Conservation (phyloP, 2,888 invertebrate species). For the Thysanoteuthis rhombus region DNA sequence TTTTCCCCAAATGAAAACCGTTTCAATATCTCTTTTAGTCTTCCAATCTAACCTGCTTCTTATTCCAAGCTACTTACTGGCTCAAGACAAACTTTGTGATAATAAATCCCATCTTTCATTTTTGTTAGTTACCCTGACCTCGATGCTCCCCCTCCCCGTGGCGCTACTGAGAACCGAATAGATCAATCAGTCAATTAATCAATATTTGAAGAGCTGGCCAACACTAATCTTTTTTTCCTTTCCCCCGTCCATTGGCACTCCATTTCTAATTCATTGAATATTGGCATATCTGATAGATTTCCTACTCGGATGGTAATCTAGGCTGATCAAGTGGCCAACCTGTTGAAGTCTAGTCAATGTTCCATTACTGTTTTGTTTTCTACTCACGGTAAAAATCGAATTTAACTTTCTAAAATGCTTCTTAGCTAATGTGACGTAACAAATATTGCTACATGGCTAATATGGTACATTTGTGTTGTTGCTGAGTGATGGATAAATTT, state of each 20-base stretch:
- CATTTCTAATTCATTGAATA: too few relatives aligned
- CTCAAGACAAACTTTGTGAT: background rate
- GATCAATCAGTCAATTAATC: background rate
- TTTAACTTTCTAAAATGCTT: too few relatives aligned
- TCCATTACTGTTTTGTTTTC: too few relatives aligned
- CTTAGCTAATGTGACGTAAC: too few relatives aligned
- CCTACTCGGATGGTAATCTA: too few relatives aligned
- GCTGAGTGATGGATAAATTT: too few relatives aligned
- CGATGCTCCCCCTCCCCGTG: background rate
- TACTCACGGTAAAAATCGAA: too few relatives aligned
- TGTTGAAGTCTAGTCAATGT: too few relatives aligned
- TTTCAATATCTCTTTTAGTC: background rate
- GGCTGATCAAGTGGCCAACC: too few relatives aligned
- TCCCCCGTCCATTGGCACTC: background rate
- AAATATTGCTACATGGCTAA: too few relatives aligned
- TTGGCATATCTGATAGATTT: too few relatives aligned
- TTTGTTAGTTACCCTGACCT: background rate
- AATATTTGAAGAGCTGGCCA: background rate
- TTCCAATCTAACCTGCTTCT: background rate
- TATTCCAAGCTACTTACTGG: background rate
- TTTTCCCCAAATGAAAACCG: background rate
- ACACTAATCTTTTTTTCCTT: background rate
- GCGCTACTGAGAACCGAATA: background rate
- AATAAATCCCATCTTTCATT: background rate
- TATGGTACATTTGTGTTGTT: too few relatives aligned